Conservation (phyloP, 2,113 vertebrate genomes). For the Rhea americana region DNA sequence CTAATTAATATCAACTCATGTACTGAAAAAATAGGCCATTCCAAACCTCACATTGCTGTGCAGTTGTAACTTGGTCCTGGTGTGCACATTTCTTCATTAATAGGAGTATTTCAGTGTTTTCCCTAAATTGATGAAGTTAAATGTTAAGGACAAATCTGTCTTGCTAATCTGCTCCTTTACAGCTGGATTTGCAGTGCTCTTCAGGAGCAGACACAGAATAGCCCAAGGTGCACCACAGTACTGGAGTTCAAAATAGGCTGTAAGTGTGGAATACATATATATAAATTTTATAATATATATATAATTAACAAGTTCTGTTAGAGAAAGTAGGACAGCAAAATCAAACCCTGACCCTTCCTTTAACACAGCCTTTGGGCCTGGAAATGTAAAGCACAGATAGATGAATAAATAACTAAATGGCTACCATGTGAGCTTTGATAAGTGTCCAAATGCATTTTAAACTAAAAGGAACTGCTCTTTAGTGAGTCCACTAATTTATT, state of each 20-base stretch:
- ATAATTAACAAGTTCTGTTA: conserved; percentile 10
- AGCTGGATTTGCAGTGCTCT: not conserved
- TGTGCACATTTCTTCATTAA: not conserved
- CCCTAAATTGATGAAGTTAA: too few relatives aligned
- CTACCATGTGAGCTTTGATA: conserved; percentile 61
- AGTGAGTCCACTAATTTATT: conserved; percentile 78
- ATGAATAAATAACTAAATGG: conserved; percentile 63
- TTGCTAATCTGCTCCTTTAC: not conserved
- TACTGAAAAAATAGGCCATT: not conserved
- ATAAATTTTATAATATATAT: not conserved
- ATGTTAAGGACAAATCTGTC: not conserved
- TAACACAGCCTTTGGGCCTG: not conserved
- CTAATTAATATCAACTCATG: not conserved
- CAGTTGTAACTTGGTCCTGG: not conserved
- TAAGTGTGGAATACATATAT: not conserved
- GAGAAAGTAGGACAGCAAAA: not conserved
- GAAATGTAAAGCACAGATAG: conserved; percentile 28
- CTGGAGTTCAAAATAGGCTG: not conserved
- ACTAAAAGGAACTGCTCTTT: conserved; percentile 73
- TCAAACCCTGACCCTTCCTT: conserved; percentile 14
- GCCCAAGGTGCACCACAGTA: not conserved
- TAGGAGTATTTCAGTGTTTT: too few relatives aligned
- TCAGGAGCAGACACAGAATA: not conserved
- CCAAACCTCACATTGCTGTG: not conserved
- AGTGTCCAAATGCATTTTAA: conserved; percentile 75